A percentile compares a stretch with the other conserved stretches of the same genome.
Conservation (phyloP, 2,888 invertebrate genomes). For the Erebia palarica region DNA sequence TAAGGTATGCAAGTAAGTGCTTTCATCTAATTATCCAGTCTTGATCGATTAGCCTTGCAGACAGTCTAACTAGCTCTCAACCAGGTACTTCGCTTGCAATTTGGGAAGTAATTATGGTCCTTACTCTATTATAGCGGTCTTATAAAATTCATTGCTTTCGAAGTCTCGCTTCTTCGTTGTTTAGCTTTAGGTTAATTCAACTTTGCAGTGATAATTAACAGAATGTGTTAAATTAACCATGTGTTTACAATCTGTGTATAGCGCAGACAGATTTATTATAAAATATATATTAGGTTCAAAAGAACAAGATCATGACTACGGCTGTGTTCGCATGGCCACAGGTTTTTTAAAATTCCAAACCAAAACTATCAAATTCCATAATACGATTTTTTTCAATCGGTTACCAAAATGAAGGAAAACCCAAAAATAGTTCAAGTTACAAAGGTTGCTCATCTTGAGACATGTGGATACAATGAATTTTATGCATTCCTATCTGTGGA, state of each 20-base stretch:
- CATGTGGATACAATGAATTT: too few relatives aligned
- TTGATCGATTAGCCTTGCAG: constrained; percentile 23
- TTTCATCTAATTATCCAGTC: constrained; percentile 16
- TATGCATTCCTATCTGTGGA: too few relatives aligned
- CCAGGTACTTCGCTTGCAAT: not conserved
- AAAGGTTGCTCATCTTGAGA: too few relatives aligned
- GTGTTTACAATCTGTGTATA: not conserved
- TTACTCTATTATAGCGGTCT: not conserved
- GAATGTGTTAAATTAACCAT: not conserved
- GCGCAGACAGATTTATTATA: not conserved
- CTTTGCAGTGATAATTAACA: not conserved
- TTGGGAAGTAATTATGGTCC: constrained; percentile 18
- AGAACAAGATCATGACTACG: too few relatives aligned
- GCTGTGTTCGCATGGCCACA: not conserved
- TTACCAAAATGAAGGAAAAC: too few relatives aligned
- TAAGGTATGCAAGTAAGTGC: constrained; percentile 9
- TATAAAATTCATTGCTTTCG: constrained; percentile 1
- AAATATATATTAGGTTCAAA: too few relatives aligned
- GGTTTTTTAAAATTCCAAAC: not conserved
- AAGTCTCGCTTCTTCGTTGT: constrained; percentile 1
- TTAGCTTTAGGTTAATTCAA: constrained; percentile 7
- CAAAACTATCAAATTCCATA: not conserved
- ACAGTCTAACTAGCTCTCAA: constrained; percentile 13
- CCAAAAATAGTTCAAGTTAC: too few relatives aligned
- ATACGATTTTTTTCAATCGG: too few relatives aligned